These are phyloP conservation scores for Condylostylus longicornis DNA, from an alignment of 1,140 invertebrate genomes.

Conservation along the genomic window DNA sequence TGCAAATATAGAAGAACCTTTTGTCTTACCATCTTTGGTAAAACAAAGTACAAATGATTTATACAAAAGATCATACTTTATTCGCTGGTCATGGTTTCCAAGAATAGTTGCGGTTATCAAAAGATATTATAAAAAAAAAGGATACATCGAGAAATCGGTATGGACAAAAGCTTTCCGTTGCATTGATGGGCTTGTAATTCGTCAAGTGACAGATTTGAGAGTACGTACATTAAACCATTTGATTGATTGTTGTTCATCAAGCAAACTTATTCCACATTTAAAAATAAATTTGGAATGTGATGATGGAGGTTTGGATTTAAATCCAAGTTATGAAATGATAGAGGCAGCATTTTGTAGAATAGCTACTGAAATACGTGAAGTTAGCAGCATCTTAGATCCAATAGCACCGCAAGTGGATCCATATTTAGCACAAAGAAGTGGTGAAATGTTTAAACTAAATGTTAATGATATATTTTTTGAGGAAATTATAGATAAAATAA, in stretches of 20 bases:
- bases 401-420: conserved; percentile 32
- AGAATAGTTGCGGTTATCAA: conserved; percentile 28
- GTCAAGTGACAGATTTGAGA: conserved; percentile 37
- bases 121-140: conserved; percentile 24
- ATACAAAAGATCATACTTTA: conserved; percentile 26
- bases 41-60: conserved; percentile 29
- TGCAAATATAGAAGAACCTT: conserved; percentile 18
- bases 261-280: conserved; percentile 34
- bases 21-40: conserved; percentile 25
- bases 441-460: conserved; percentile 24
- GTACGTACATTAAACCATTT: conserved; percentile 38
- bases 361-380: conserved; percentile 29
- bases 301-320: conserved; percentile 23
- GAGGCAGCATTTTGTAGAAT: conserved; percentile 25
- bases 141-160: conserved; percentile 13
- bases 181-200: conserved; percentile 33
- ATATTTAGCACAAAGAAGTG: conserved; percentile 6
- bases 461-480: conserved; percentile 19
- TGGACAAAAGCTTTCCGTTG: conserved; percentile 24
- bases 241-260: conserved; percentile 31
- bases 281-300: conserved; percentile 33
- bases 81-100: conserved; percentile 31
- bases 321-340: conserved; percentile 30
- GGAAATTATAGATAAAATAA: conserved; percentile 21
- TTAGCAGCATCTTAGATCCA: conserved; percentile 31